Base-by-base conservation (phyloP, 2,888 invertebrate genomes). In the Athalia circularis region DNA sequence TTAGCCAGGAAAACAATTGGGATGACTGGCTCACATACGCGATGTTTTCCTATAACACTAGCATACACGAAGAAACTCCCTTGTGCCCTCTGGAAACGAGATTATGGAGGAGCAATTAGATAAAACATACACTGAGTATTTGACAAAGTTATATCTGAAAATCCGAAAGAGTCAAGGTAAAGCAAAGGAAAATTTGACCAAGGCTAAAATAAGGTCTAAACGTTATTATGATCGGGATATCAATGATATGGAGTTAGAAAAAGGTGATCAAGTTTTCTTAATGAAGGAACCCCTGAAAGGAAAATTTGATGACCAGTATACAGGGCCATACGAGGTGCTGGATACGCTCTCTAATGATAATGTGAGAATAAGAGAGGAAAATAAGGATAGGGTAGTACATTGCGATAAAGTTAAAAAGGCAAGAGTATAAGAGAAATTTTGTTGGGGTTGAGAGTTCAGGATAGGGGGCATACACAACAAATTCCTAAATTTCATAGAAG, bases 21-120 rank as follows among this genome's bases (percentile, higher is more conserved):
- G 80, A 80, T n/a, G 70, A 79, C 29, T 81, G 67, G 54, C 2
- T 83, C 0, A 67, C 78, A 0, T 2, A 82, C 3, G 82, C 80
- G 0, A 80, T 76, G 77, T 81, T 82, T 59, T 80, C 80, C 0
- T 82, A 81, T 13, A 84, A 84, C 47, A 81, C 80, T 0, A 81
- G 80, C 47, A 57, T 59, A 15, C 80, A 82, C 57, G 79, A 80
- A 9, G 77, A 76, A 0, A 81, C 80, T 80, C 0, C 80, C 82
- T 0, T 74, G 64, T 77, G 7, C 81, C 83, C 1, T 79, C 82
- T 0, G 68, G 45, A 11, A 47, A 74, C 3, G n/a, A 8, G 9
- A 4, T n/a, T n/a, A n/a, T n/a, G n/a, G n/a, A n/a, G n/a, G n/a
- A n/a, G n/a, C n/a, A n/a, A n/a, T n/a, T n/a, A n/a, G n/a, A n/a